These are phyloP conservation scores for Iselma pallidipennis DNA, from an alignment of 2,888 invertebrate species.

Conservation along the genomic window DNA sequence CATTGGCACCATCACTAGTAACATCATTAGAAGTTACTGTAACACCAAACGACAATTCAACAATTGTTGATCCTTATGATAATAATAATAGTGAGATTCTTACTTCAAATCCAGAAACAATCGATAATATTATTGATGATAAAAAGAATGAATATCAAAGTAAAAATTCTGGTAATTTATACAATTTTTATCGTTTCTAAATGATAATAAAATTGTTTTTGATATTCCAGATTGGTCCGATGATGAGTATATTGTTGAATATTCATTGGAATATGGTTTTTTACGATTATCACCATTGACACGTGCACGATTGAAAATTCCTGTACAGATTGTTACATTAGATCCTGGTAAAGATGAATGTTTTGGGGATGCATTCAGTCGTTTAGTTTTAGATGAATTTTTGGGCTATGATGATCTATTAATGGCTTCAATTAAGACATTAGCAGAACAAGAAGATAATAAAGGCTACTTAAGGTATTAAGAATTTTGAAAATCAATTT, in stretches of 20 bases:
- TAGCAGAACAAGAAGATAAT: conserved; percentile 96
- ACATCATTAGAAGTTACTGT: conserved; percentile 9
- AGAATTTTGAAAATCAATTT: neutral
- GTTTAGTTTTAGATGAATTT: conserved; percentile 88
- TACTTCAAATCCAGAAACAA: neutral
- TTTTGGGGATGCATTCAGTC: conserved; percentile 91
- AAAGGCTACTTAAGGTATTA: conserved; percentile 87
- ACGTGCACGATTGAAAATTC: conserved; percentile 85
- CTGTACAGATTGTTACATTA: conserved; percentile 83
- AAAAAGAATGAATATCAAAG: conserved; percentile 7
- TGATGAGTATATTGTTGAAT: conserved; percentile 96
- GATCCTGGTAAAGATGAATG: conserved; percentile 89
- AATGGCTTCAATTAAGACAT: conserved; percentile 93
- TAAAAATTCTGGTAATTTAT: conserved; percentile 7
- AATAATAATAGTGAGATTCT: neutral
- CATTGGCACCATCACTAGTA: conserved; percentile 32
- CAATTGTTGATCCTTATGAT: neutral
- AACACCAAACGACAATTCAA: conserved; percentile 1
- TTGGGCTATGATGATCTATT: conserved; percentile 97
- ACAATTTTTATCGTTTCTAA: neutral
- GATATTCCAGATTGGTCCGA: conserved; percentile 66
- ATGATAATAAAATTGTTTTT: conserved; percentile 1
- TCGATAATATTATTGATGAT: neutral
- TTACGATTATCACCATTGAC: conserved; percentile 86
- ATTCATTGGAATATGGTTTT: conserved; percentile 96